Conservation (phyloP, 2,797 vertebrate species). For the Rhabdomys pumilio region DNA sequence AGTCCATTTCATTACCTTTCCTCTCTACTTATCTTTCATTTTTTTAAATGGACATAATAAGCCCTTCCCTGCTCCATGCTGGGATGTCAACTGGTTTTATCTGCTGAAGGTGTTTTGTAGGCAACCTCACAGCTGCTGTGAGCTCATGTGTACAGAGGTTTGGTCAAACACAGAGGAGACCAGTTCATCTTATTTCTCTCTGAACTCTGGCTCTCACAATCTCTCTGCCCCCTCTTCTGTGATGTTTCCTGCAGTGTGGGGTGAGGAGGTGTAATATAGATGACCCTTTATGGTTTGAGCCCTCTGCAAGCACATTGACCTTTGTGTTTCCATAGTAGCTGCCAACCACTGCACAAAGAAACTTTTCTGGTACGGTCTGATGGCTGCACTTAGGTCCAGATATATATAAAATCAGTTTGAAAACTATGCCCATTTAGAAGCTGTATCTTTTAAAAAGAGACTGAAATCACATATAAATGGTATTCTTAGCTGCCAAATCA, state of each 20-base stretch:
- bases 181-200: background rate
- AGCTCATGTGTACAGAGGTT: background rate
- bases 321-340: background rate
- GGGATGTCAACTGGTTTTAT: background rate
- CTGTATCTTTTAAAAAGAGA: background rate
- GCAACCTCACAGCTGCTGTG: background rate
- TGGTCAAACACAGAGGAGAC: background rate
- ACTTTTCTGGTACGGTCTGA: background rate
- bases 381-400: background rate
- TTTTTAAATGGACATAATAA: too few species aligned
- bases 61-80: background rate
- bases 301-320: background rate
- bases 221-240: background rate
- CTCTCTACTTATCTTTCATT: background rate
- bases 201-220: background rate
- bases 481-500: background rate
- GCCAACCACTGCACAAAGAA: background rate
- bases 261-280: background rate
- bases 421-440: background rate
- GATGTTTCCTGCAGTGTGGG: background rate
- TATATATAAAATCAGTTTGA: too few species aligned
- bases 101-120: background rate
- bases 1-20: background rate
- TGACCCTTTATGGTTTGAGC: background rate
- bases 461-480: background rate